These are phyloP conservation scores for Stichopus chloronotus DNA, from an alignment of 35 echinoderm and acorn worm species.

Conservation along the genomic window DNA sequence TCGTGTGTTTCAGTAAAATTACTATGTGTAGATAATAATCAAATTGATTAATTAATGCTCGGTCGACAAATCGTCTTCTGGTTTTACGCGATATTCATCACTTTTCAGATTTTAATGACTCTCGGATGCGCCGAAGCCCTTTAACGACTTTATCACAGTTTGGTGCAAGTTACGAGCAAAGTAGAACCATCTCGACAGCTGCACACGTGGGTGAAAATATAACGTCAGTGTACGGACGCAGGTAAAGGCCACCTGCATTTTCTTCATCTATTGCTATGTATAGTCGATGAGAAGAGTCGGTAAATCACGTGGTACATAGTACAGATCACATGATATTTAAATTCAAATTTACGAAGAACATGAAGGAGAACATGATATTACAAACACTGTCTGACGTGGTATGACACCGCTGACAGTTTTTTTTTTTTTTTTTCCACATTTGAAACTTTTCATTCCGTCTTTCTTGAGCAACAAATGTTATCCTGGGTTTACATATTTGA, in stretches of 20 bases:
- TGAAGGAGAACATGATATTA: not conserved
- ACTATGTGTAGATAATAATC: too few relatives aligned
- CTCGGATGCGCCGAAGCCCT: not conserved
- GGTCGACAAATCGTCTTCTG: too few relatives aligned
- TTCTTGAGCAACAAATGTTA: too few relatives aligned
- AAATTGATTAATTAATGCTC: too few relatives aligned
- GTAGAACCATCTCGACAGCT: conserved; percentile 14
- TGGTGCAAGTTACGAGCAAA: not conserved
- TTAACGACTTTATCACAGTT: conserved; percentile 18
- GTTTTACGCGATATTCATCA: not conserved
- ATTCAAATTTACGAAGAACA: not conserved
- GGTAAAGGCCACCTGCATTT: not conserved
- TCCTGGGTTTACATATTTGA: too few relatives aligned
- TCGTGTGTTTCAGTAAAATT: not conserved
- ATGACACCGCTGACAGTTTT: not conserved
- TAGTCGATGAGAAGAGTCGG: not conserved
- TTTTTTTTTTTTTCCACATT: too few relatives aligned
- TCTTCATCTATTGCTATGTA: not conserved
- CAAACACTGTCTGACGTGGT: not conserved
- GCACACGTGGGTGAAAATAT: conserved; percentile 33
- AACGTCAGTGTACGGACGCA: conserved; percentile 4
- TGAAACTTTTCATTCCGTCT: too few relatives aligned
- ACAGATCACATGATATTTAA: not conserved
- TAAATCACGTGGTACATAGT: not conserved
- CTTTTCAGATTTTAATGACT: conserved; percentile 6